Conservation (phyloP, 1,140 invertebrate species). For the Trichogramma pretiosum region DNA sequence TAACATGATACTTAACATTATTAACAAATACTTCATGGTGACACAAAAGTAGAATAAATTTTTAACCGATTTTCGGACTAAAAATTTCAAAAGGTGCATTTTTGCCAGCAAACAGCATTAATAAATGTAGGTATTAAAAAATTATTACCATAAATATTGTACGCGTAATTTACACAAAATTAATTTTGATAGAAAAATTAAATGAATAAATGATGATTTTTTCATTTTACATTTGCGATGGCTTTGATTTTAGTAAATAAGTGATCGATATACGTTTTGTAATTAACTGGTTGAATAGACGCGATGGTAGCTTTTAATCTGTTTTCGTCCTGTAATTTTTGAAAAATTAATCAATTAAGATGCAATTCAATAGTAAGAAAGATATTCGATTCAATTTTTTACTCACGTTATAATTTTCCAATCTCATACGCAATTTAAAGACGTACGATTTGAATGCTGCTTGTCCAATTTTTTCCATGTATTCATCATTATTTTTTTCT, state of each 20-base stretch:
- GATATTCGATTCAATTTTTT: conserved; percentile 16
- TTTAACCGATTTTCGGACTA: too few relatives aligned
- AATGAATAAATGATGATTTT: background rate
- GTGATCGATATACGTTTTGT: conserved; percentile 62
- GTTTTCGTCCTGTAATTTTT: conserved; percentile 65
- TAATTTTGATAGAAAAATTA: too few relatives aligned
- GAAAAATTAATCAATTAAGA: conserved; percentile 5
- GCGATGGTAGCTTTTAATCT: conserved; percentile 68
- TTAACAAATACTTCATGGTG: too few relatives aligned
- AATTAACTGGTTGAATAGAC: conserved; percentile 61
- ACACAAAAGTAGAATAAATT: too few relatives aligned
- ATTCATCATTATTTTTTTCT: conserved; percentile 53
- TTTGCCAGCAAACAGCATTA: too few relatives aligned
- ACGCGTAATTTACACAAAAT: too few relatives aligned
- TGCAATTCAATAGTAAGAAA: too few relatives aligned
- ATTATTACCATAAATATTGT: too few relatives aligned
- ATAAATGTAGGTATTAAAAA: too few relatives aligned
- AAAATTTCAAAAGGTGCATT: too few relatives aligned
- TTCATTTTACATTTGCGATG: conserved; percentile 45
- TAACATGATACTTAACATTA: too few relatives aligned
- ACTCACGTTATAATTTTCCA: conserved; percentile 83
- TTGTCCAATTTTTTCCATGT: conserved; percentile 56
- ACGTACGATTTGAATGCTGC: conserved; percentile 71
- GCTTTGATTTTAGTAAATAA: conserved; percentile 59
- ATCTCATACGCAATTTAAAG: conserved; percentile 75